These are phyloP conservation scores for Fragum whitleyi DNA, from an alignment of 2,888 invertebrate genomes.

Conservation along the genomic window DNA sequence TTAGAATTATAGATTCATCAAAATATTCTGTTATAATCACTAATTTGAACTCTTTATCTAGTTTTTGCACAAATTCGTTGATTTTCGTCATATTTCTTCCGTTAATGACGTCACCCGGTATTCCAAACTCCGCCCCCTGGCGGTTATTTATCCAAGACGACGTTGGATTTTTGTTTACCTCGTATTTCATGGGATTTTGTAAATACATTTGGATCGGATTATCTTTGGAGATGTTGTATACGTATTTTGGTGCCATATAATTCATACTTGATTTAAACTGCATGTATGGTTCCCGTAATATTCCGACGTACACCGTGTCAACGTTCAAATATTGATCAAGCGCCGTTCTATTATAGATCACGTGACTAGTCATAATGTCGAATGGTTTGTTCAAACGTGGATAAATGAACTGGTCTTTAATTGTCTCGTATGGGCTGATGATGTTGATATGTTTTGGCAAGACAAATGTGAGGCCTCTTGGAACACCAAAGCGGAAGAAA, in stretches of 20 bases:
- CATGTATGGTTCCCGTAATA: conserved; percentile 68
- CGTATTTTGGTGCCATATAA: conserved; percentile 64
- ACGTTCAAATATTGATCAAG: conserved; percentile 52
- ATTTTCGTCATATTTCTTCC: conserved; percentile 50
- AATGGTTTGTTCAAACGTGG: conserved; percentile 60
- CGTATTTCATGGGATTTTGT: conserved; percentile 60
- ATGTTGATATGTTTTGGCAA: conserved; percentile 64
- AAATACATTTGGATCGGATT: conserved; percentile 63
- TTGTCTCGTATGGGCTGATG: conserved; percentile 53
- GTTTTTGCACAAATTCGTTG: conserved; percentile 60
- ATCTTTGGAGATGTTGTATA: conserved; percentile 53
- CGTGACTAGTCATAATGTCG: conserved; percentile 70
- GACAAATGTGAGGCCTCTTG: conserved; percentile 62
- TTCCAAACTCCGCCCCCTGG: conserved; percentile 69
- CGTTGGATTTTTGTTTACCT: conserved; percentile 37
- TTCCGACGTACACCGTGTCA: conserved; percentile 68
- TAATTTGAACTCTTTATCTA: conserved; percentile 70
- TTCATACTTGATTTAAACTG: conserved; percentile 70
- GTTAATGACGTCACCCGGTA: conserved; percentile 60
- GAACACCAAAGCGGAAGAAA: conserved; percentile 66
- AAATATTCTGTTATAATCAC: conserved; percentile 74
- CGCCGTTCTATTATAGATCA: conserved; percentile 63
- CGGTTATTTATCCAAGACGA: conserved; percentile 68
- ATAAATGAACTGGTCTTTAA: conserved; percentile 52
- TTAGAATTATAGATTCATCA: conserved; percentile 73